Conservation (phyloP, 2,797 vertebrate species). For the Huso huso region DNA sequence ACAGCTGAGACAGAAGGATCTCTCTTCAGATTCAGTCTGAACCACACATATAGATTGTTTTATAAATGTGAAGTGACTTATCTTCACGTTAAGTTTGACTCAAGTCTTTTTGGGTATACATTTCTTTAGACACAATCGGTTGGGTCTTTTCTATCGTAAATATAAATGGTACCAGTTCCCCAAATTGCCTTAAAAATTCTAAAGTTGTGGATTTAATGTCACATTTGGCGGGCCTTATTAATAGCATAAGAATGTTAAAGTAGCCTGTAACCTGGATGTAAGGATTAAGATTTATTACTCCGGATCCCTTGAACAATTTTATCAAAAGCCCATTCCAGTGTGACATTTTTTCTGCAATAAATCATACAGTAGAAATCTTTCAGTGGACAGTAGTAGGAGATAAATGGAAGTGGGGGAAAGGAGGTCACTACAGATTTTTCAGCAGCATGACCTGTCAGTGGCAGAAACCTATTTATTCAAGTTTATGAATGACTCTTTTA, state of each 20-base stretch:
- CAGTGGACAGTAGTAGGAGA: conserved; percentile 95
- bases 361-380: conserved; percentile 92
- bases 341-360: conserved; percentile 98
- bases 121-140: conserved; percentile 29
- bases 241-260: conserved; percentile 94
- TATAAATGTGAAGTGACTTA: conserved; percentile 39
- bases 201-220: conserved; percentile 92
- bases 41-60: not conserved
- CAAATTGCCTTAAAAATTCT: conserved; percentile 75
- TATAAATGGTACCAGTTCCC: conserved; percentile 73
- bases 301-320: conserved; percentile 99
- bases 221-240: conserved; percentile 85
- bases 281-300: conserved; percentile 98
- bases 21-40: conserved; percentile 1
- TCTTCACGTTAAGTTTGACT: conserved; percentile 44
- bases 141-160: conserved; percentile 46
- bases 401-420: conserved; percentile 92
- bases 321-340: conserved; percentile 99
- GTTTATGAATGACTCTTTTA: conserved; percentile 87
- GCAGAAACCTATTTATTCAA: conserved; percentile 76
- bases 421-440: conserved; percentile 93
- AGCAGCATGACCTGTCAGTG: conserved; percentile 81
- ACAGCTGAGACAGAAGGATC: not conserved
- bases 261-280: conserved; percentile 87
- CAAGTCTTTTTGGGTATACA: conserved; percentile 24